A percentile compares a stretch with the other conserved stretches of the same genome.
These are phyloP conservation scores for Dicaeum eximium DNA, from an alignment of 2,113 vertebrate species.

Conservation along the genomic window DNA sequence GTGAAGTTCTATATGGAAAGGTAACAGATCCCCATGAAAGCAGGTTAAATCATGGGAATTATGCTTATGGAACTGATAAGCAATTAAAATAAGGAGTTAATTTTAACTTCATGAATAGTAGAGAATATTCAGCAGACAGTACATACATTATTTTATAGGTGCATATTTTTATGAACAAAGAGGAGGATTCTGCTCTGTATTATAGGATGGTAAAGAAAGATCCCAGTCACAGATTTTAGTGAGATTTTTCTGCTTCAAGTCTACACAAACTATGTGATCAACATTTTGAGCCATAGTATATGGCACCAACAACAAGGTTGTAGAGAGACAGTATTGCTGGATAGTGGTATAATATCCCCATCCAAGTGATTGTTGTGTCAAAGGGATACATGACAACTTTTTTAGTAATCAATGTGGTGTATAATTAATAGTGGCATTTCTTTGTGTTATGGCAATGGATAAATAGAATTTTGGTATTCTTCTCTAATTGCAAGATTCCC, in stretches of 20 bases:
- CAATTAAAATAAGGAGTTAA: constrained; percentile 71
- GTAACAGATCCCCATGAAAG: constrained; percentile 59
- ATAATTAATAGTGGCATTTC: constrained; percentile 51
- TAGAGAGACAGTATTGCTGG: not conserved
- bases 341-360: not conserved
- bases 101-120: constrained; percentile 67
- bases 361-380: not conserved
- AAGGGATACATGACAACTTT: not conserved
- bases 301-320: not conserved
- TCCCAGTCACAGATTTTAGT: not conserved
- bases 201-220: not conserved
- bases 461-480: constrained; percentile 46
- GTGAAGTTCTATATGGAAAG: constrained; percentile 65
- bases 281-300: not conserved
- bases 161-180: constrained; percentile 22
- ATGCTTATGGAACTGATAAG: constrained; percentile 68
- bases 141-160: constrained; percentile 44
- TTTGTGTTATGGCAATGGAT: constrained; percentile 26
- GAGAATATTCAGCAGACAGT: constrained; percentile 54
- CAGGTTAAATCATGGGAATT: constrained; percentile 67
- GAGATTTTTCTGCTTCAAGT: not conserved
- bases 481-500: constrained; percentile 36
- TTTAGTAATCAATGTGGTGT: constrained; percentile 18
- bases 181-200: not conserved
- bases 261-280: not conserved